Percentiles rank a stretch among this genome's conserved stretches.
Evolutionary conservation across 2,888 invertebrate genomes (phyloP).

Genomic region (Chymomyza fuscimana): DNA sequence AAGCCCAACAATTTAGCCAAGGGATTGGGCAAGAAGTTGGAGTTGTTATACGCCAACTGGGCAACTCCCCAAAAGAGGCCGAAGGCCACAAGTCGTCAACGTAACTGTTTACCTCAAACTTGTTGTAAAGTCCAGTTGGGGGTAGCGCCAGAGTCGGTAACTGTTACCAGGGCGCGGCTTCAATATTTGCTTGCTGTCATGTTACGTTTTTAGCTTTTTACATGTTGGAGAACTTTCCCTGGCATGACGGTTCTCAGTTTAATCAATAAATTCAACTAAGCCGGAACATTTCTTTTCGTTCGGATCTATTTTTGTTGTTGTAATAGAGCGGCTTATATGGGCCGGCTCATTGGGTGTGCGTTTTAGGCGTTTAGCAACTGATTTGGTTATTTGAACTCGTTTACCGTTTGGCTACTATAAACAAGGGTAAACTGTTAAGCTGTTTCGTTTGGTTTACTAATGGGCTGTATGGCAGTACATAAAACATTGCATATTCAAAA

Average conservation of each 20-base stretch:
- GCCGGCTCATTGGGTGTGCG: neutral
- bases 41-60: neutral
- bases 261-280: constrained; percentile 53
- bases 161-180: constrained; percentile 53
- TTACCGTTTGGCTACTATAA: neutral
- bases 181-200: constrained; percentile 63
- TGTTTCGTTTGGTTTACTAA: too few relatives aligned
- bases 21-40: neutral
- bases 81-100: constrained; percentile 28
- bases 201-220: constrained; percentile 55
- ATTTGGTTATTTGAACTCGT: neutral
- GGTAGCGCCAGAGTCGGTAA: constrained; percentile 27
- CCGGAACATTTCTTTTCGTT: neutral
- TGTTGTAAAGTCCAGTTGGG: constrained; percentile 14
- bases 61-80: constrained; percentile 50
- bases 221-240: constrained; percentile 45
- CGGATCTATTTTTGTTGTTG: constrained; percentile 14
- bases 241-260: constrained; percentile 48
- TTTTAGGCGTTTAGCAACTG: neutral
- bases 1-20: constrained; percentile 40
- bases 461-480: too few relatives aligned
- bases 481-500: too few relatives aligned
- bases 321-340: neutral
- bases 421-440: too few relatives aligned
- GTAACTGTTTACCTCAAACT: constrained; percentile 38